Evolutionary conservation across 2,888 invertebrate genomes (phyloP).

Genomic region (Nycteola revayana): DNA sequence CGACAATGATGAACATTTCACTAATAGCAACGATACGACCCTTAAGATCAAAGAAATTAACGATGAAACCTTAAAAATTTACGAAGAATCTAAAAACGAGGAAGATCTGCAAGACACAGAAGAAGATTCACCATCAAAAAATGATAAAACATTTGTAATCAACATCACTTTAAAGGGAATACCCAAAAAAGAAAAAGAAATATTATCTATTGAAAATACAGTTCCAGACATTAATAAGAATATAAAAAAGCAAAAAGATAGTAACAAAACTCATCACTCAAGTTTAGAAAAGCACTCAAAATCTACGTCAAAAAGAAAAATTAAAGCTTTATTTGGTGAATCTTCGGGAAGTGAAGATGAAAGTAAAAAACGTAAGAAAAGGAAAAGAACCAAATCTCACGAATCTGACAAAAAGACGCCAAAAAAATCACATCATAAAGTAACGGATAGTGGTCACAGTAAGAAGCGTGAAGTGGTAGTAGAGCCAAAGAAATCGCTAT

Average conservation of each 20-base stretch:
- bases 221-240: conserved; percentile 17
- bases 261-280: conserved; percentile 10
- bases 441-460: conserved; percentile 8
- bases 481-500: conserved; percentile 18
- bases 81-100: conserved; percentile 9
- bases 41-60: conserved; percentile 43
- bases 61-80: conserved; percentile 11
- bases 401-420: conserved; percentile 30
- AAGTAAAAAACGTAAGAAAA: conserved; percentile 39
- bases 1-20: conserved; percentile 20
- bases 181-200: conserved; percentile 41
- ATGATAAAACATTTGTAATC: conserved; percentile 58
- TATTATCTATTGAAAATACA: conserved; percentile 20
- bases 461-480: conserved; percentile 11
- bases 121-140: conserved; percentile 17
- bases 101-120: conserved; percentile 2
- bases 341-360: conserved; percentile 70
- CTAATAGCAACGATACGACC: conserved; percentile 45
- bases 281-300: conserved; percentile 25
- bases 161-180: conserved; percentile 72
- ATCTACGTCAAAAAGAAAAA: conserved; percentile 63
- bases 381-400: conserved; percentile 35
- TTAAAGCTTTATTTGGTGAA: conserved; percentile 77
- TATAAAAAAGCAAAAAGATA: conserved; percentile 15
- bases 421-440: conserved; percentile 19